phyloP scores from a whole-genome alignment of 2,888 invertebrate genomes.

The Omphaloscelis lunosa region DNA sequence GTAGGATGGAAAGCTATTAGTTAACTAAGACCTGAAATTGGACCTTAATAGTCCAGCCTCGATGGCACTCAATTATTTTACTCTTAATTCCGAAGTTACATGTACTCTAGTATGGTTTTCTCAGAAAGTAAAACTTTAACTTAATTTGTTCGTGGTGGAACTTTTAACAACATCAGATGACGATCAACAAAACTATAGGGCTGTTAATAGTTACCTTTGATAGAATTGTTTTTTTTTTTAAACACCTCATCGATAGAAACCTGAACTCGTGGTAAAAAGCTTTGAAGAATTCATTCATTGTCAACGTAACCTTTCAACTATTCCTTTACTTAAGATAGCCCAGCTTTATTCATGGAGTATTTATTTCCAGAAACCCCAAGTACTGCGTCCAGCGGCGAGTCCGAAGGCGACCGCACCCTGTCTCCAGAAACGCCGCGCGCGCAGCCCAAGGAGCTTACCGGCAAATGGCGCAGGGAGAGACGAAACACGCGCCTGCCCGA shows the following conservation, averaged over 20 bases:
- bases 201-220: neutral
- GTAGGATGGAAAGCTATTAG: constrained; percentile 45
- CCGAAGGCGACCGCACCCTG: constrained; percentile 86
- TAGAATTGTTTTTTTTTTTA: neutral
- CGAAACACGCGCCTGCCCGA: constrained; percentile 89
- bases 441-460: constrained; percentile 91
- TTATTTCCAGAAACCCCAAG: constrained; percentile 87
- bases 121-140: neutral
- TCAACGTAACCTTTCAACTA: neutral
- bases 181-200: neutral
- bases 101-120: constrained; percentile 2
- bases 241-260: no score
- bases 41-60: constrained; percentile 23
- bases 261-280: neutral
- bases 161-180: neutral
- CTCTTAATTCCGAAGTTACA: constrained; percentile 11
- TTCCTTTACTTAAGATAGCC: neutral
- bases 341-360: constrained; percentile 26
- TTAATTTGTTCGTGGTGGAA: neutral
- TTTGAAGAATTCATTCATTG: neutral
- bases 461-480: constrained; percentile 94
- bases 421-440: constrained; percentile 85
- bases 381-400: constrained; percentile 87
- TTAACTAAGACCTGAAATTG: constrained; percentile 41
- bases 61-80: constrained; percentile 25